Evolutionary conservation across 2,113 vertebrate genomes (phyloP).

Genomic region (Daubentonia madagascariensis): DNA sequence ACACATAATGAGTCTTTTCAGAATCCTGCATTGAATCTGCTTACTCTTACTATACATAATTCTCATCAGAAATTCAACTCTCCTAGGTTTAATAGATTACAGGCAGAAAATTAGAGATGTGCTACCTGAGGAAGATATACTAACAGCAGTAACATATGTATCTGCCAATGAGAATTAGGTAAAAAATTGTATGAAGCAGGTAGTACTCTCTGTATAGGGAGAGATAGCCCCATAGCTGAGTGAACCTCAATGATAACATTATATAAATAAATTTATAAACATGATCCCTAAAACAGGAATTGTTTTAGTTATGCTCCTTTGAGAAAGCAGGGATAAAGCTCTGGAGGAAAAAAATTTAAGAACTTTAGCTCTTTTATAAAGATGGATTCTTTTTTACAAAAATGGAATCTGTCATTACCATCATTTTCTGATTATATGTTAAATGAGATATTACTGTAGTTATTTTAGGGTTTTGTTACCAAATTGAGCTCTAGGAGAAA

Average conservation of each 20-base stretch:
- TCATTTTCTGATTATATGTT: neutral
- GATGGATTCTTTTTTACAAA: neutral
- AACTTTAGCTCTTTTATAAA: neutral
- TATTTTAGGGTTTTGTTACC: neutral
- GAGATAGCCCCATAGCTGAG: neutral
- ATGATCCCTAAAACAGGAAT: neutral
- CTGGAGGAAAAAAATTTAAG: neutral
- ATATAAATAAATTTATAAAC: neutral
- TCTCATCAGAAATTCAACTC: neutral
- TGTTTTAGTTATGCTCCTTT: neutral
- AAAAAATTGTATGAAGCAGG: neutral
- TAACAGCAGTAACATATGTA: neutral
- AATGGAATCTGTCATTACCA: neutral
- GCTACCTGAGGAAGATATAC: neutral
- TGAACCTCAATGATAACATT: neutral
- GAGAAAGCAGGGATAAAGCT: neutral
- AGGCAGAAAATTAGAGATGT: neutral
- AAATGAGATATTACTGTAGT: neutral
- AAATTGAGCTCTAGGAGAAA: constrained; percentile 7
- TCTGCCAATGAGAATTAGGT: neutral
- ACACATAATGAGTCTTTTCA: neutral
- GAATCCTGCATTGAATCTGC: neutral
- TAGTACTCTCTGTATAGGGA: neutral
- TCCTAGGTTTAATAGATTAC: neutral
- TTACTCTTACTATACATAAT: neutral